A percentile compares a stretch with the other conserved stretches of the same genome.
Conservation (phyloP, 2,113 vertebrate genomes). For the Pseudopipra pipra region DNA sequence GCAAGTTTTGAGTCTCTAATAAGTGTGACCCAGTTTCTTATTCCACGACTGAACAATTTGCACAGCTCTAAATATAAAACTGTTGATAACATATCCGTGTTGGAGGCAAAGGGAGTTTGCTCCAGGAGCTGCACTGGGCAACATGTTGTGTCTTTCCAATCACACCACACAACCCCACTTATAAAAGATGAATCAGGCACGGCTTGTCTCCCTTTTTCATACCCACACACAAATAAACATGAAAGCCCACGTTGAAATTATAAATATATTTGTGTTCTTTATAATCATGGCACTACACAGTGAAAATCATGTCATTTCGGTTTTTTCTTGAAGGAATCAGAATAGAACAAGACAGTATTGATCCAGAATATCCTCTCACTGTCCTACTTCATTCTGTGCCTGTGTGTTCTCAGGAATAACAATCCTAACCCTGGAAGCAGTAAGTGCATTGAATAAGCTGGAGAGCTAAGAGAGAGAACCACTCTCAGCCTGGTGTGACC, state of each 20-base stretch:
- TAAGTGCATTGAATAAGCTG: background rate
- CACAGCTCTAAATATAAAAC: constrained; percentile 46
- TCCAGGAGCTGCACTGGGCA: background rate
- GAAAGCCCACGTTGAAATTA: constrained; percentile 30
- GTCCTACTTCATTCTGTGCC: background rate
- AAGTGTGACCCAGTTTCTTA: constrained; percentile 10
- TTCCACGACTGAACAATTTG: background rate
- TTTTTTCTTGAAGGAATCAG: background rate
- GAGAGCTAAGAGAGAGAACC: background rate
- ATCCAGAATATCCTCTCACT: background rate
- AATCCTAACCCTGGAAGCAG: background rate
- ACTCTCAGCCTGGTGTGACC: background rate
- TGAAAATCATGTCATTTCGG: constrained; percentile 11
- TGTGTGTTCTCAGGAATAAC: background rate
- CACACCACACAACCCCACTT: background rate
- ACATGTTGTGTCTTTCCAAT: background rate
- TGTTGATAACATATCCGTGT: background rate
- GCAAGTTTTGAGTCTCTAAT: background rate
- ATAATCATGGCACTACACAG: constrained; percentile 64
- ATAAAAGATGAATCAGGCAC: background rate
- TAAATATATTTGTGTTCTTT: constrained; percentile 63
- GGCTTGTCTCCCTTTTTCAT: background rate
- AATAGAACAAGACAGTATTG: background rate
- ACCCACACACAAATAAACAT: background rate
- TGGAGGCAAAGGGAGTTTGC: background rate